A percentile compares a stretch with the other conserved stretches of the same genome.
phyloP scores from a whole-genome alignment of 2,113 vertebrate species.

The Pandion haliaetus region DNA sequence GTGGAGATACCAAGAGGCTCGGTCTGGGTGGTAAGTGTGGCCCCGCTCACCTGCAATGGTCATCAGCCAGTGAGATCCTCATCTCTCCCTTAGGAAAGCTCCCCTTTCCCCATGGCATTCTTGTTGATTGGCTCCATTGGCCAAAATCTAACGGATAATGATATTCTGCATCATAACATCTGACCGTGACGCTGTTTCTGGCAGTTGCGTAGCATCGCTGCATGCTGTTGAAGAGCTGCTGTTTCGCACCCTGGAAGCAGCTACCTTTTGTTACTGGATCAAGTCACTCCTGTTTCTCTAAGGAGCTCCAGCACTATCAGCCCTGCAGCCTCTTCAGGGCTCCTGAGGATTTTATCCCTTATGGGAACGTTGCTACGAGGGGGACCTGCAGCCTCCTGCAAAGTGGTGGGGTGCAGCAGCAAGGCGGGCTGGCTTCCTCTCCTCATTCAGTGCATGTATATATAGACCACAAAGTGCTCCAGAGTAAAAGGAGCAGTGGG shows the following conservation, averaged over 20 bases:
- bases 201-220: no score
- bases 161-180: background rate
- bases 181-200: no score
- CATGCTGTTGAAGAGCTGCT: background rate
- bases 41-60: background rate
- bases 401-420: background rate
- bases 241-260: background rate
- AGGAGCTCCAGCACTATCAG: background rate
- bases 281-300: accelerated
- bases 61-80: background rate
- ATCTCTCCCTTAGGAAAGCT: background rate
- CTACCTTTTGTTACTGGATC: background rate
- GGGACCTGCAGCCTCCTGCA: background rate
- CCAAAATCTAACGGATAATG: background rate
- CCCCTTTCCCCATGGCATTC: background rate
- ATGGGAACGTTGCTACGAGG: accelerated
- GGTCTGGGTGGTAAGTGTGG: background rate
- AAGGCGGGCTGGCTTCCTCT: background rate
- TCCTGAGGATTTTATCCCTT: background rate
- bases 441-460: background rate
- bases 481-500: background rate
- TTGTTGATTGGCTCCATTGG: no score
- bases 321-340: background rate
- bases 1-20: background rate
- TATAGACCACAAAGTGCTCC: background rate